Percentiles rank a stretch among this genome's conserved stretches.
These are phyloP conservation scores for Limnodromus scolopaceus DNA, from an alignment of 2,797 vertebrate species.

Conservation along the genomic window DNA sequence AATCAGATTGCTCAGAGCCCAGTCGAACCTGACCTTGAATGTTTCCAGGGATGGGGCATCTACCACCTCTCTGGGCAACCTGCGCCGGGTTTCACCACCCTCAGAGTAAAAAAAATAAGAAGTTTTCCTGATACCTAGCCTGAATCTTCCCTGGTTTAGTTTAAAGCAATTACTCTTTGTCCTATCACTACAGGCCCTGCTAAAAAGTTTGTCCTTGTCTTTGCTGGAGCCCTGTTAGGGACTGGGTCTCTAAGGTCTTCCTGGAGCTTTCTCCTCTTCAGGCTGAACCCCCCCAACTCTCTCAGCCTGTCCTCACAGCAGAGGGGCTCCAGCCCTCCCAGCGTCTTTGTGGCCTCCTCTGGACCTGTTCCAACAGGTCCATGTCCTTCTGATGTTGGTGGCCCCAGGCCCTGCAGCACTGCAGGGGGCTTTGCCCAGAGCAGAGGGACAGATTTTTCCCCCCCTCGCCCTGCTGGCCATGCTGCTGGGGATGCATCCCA, in stretches of 20 bases:
- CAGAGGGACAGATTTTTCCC: neutral
- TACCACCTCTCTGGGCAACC: neutral
- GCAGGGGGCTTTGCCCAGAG: neutral
- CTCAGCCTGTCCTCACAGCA: neutral
- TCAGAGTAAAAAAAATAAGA: neutral
- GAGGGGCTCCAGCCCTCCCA: neutral
- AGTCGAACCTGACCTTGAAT: neutral
- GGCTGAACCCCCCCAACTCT: neutral
- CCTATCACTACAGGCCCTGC: too few relatives aligned
- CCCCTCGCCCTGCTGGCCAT: neutral
- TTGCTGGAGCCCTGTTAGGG: neutral
- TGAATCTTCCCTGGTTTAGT: neutral
- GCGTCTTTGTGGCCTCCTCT: neutral
- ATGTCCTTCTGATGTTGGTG: neutral
- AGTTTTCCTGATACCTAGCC: neutral
- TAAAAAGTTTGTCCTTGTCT: neutral
- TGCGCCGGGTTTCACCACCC: neutral
- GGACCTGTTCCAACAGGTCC: neutral
- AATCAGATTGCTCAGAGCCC: neutral
- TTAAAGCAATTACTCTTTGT: neutral
- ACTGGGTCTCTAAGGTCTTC: neutral
- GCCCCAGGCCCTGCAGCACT: neutral
- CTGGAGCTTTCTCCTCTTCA: neutral
- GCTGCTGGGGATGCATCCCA: neutral
- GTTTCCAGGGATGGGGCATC: neutral